A percentile compares a stretch with the other conserved stretches of the same genome.
These are phyloP conservation scores for Rhynchomys soricoides DNA, from an alignment of 2,113 vertebrate genomes.

Conservation along the genomic window DNA sequence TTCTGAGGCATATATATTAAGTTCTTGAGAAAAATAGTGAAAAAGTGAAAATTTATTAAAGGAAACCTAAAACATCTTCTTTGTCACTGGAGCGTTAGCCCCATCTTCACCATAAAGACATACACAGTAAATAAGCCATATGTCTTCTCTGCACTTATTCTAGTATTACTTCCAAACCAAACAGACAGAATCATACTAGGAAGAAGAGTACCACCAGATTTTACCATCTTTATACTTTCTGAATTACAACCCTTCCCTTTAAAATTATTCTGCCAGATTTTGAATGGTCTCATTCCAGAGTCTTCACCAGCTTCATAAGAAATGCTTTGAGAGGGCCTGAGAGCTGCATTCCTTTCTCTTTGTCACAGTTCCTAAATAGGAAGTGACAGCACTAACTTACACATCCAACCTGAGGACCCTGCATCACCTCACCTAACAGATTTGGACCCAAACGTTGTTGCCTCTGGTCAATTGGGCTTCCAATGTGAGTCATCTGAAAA, in stretches of 20 bases:
- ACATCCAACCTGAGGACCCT: not conserved
- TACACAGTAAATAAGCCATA: not conserved
- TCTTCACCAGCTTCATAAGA: not conserved
- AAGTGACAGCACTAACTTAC: not conserved
- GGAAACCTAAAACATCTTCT: not conserved
- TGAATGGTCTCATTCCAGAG: not conserved
- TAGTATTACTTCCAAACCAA: not conserved
- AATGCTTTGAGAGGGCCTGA: not conserved
- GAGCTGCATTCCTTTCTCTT: not conserved
- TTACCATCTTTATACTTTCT: not conserved
- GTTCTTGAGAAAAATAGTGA: not conserved
- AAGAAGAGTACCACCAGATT: not conserved
- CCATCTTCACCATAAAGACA: not conserved
- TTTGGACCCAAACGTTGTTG: not conserved
- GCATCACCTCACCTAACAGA: not conserved
- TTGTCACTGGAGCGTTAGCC: not conserved
- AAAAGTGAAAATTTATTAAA: slow-evolving; percentile 1
- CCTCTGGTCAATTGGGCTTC: not conserved
- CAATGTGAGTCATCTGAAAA: slow-evolving; percentile 35
- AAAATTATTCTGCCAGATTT: not conserved
- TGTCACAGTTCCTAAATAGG: not conserved
- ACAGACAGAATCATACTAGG: not conserved
- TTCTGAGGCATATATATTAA: not conserved
- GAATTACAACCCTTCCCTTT: not conserved
- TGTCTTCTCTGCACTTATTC: not conserved